Conservation (phyloP, 2,888 invertebrate species). For the Seira ritae region DNA sequence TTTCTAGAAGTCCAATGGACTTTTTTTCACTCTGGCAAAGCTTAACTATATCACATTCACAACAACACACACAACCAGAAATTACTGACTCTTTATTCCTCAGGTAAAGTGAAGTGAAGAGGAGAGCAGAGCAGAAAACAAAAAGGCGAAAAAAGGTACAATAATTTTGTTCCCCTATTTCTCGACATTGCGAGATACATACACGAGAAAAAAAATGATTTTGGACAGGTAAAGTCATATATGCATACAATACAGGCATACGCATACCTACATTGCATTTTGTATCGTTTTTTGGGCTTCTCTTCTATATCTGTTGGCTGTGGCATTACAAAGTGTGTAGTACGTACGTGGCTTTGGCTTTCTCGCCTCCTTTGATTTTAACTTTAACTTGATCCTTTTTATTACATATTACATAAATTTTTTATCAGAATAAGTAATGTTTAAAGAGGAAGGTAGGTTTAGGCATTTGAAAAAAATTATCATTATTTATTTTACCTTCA, state of each 20-base stretch:
- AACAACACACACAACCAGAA: slow-evolving; percentile 42
- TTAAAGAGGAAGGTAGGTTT: slow-evolving; percentile 32
- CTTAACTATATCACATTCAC: neutral
- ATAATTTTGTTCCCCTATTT: slow-evolving; percentile 14
- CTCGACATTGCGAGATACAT: neutral
- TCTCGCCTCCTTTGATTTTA: neutral
- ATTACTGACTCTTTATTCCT: slow-evolving; percentile 34
- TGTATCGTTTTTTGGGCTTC: too few relatives aligned
- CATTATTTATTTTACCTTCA: slow-evolving; percentile 34
- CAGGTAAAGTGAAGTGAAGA: slow-evolving; percentile 25
- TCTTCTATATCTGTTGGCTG: neutral
- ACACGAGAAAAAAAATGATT: neutral
- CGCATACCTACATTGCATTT: neutral
- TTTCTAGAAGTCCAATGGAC: slow-evolving; percentile 12
- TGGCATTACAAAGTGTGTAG: neutral
- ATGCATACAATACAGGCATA: neutral
- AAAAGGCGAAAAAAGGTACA: neutral
- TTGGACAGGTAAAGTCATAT: neutral
- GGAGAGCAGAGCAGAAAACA: neutral
- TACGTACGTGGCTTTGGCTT: neutral
- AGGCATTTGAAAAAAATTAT: slow-evolving; percentile 43
- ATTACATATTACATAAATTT: slow-evolving; percentile 16
- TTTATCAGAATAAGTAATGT: slow-evolving; percentile 2
- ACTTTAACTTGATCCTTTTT: slow-evolving; percentile 14
- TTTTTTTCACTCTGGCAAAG: slow-evolving; percentile 7